Base-by-base conservation (phyloP, 2,797 vertebrate genomes). In the Ataeniobius toweri region DNA sequence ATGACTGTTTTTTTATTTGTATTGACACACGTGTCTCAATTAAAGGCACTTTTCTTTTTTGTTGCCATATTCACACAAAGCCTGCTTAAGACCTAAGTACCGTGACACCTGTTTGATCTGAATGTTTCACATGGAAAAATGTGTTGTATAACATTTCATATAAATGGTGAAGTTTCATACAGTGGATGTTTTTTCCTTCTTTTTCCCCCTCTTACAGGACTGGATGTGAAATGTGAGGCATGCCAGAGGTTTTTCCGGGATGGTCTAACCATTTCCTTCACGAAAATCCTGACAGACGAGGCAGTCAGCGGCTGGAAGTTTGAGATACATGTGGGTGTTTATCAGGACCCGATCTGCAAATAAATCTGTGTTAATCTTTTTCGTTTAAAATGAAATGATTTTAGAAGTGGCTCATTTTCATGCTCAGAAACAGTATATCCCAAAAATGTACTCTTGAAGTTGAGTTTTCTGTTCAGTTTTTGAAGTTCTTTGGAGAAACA, bases 221-320 rank as follows among this genome's bases (percentile, higher is more conserved):
- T 99, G 92, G 98, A 99, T 96, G 97, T 99, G 90, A 99, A 99
- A 96, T 99, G 98, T 92, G 98, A 99, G 96, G 98, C 98, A 51
- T 99, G 98, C 94, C 98, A 99, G 94, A 96, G 98, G 95, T 99
- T 99, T 96, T 99, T 99, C 93, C 95, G 98, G 92, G 98, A 99
- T 94, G 98, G 98, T 83, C 91, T 99, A 91, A 99, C 98, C 89
- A 98, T 99, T 95, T 99, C 98, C 85, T 99, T 99, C 92, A 99
- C 98, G 88, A 99, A 99, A 96, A 99, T 99, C 94, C 96, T 99
- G 94, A 99, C 98, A 55, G 98, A 99, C 61, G 98, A 99, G 93
- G 98, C 98, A 84, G 98, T 99, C 92, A 99, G 98, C 63, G 98
- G 98, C 91, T 99, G 98, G 98, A 99, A 99, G 94, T 99, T 99